Percentiles rank a stretch among this genome's conserved stretches.
Evolutionary conservation across 2,888 invertebrate species (phyloP).

Genomic region (Emmelina monodactyla): DNA sequence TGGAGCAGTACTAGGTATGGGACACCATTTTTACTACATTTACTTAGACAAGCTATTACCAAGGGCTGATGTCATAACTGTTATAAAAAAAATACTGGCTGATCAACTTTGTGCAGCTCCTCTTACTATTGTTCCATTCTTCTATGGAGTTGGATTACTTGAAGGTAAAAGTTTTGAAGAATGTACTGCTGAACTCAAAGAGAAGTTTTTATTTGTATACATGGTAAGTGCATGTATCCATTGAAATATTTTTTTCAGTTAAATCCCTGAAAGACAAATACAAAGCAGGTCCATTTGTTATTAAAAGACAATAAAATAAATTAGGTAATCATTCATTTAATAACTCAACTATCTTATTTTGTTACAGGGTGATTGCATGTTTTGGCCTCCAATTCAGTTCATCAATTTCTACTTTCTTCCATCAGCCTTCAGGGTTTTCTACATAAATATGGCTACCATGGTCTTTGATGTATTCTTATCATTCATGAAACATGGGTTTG

Average conservation of each 20-base stretch:
- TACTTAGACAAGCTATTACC: constrained; percentile 5
- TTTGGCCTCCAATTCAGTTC: constrained; percentile 92
- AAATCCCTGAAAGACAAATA: no score
- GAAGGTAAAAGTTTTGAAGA: constrained; percentile 3
- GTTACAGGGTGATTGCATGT: constrained; percentile 83
- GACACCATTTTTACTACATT: constrained; percentile 5
- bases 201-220: neutral
- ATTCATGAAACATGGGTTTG: constrained; percentile 89
- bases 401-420: constrained; percentile 89
- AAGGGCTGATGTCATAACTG: constrained; percentile 1
- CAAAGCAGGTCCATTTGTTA: no score
- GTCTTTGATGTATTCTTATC: constrained; percentile 89
- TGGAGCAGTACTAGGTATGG: neutral
- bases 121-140: constrained; percentile 2
- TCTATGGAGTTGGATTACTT: constrained; percentile 3
- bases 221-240: neutral
- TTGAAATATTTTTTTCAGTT: neutral
- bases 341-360: constrained; percentile 20
- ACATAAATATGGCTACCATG: constrained; percentile 85
- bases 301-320: neutral
- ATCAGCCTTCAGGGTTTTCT: constrained; percentile 83
- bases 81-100: constrained; percentile 2
- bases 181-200: neutral
- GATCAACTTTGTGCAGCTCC: constrained; percentile 2
- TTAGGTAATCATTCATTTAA: no score